Evolutionary conservation across 2,888 invertebrate genomes (phyloP).

Genomic region (Subacronicta megacephala): DNA sequence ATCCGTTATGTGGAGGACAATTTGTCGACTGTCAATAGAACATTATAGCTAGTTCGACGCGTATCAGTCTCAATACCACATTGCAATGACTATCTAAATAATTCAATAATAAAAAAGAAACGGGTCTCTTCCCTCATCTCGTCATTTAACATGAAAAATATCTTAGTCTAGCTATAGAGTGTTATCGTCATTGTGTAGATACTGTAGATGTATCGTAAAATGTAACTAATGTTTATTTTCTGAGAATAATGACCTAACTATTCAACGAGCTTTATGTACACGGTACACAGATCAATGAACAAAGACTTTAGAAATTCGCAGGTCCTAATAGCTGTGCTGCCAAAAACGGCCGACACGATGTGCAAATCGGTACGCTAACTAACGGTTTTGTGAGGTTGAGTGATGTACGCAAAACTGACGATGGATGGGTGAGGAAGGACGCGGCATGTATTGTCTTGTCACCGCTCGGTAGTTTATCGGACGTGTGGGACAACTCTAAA

Average conservation of each 20-base stretch:
- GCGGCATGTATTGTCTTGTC: slow-evolving; percentile 49
- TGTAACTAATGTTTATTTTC: slow-evolving; percentile 33
- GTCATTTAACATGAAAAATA: no score
- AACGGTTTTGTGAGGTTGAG: slow-evolving; percentile 70
- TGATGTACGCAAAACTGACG: slow-evolving; percentile 50
- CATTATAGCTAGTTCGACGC: slow-evolving; percentile 11
- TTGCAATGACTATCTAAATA: slow-evolving; percentile 22
- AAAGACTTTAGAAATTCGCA: slow-evolving; percentile 56
- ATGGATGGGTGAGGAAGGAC: slow-evolving; percentile 63
- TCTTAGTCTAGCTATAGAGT: no score
- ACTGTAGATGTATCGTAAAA: slow-evolving; percentile 16
- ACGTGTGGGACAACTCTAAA: slow-evolving; percentile 69
- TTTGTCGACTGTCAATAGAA: slow-evolving; percentile 32
- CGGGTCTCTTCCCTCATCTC: no score
- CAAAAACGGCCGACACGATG: slow-evolving; percentile 63
- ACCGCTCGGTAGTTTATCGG: slow-evolving; percentile 62
- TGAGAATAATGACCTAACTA: slow-evolving; percentile 51
- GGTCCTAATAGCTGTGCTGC: slow-evolving; percentile 38
- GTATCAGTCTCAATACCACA: slow-evolving; percentile 32
- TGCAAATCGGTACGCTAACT: slow-evolving; percentile 78
- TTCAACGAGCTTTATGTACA: slow-evolving; percentile 42
- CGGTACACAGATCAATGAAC: slow-evolving; percentile 44
- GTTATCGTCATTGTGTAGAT: slow-evolving; percentile 19
- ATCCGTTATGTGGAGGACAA: slow-evolving; percentile 52
- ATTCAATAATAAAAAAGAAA: no score